Conservation (phyloP, 1,140 invertebrate genomes). For the Ephestia elutella region DNA sequence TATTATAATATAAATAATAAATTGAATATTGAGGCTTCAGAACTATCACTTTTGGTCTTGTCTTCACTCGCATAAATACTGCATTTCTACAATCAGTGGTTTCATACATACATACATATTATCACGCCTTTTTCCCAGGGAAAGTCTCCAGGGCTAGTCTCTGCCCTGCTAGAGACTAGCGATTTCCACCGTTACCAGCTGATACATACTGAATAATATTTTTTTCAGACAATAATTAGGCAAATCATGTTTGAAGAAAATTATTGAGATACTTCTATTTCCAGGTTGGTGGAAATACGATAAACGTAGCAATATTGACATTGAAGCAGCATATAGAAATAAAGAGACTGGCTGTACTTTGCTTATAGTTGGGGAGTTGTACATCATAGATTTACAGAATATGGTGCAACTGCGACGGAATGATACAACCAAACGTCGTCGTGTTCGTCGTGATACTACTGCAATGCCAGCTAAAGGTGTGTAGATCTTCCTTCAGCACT, state of each 20-base stretch:
- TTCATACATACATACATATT: too few relatives aligned
- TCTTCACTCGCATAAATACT: too few relatives aligned
- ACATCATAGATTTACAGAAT: slow-evolving; percentile 91
- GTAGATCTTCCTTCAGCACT: not conserved
- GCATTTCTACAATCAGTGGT: too few relatives aligned
- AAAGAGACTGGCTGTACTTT: slow-evolving; percentile 87
- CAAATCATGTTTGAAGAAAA: not conserved
- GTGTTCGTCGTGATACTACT: slow-evolving; percentile 88
- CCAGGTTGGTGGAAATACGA: slow-evolving; percentile 99
- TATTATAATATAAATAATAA: too few relatives aligned
- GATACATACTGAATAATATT: too few relatives aligned
- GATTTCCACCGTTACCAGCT: too few relatives aligned
- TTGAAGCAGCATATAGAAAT: slow-evolving; percentile 86
- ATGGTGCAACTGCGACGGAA: slow-evolving; percentile 91
- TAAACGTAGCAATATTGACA: slow-evolving; percentile 89
- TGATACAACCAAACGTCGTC: slow-evolving; percentile 85
- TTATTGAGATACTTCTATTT: slow-evolving; percentile 13
- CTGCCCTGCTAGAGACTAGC: too few relatives aligned
- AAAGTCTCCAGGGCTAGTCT: too few relatives aligned
- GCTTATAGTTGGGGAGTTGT: slow-evolving; percentile 93
- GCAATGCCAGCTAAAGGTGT: slow-evolving; percentile 86
- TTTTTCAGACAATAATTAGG: too few relatives aligned
- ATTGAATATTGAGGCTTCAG: too few relatives aligned
- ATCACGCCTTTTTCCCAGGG: too few relatives aligned
- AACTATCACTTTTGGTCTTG: too few relatives aligned